Percentiles rank a stretch among this genome's conserved stretches.
phyloP scores from a whole-genome alignment of 1,140 invertebrate species.

The Oppia nitens region DNA sequence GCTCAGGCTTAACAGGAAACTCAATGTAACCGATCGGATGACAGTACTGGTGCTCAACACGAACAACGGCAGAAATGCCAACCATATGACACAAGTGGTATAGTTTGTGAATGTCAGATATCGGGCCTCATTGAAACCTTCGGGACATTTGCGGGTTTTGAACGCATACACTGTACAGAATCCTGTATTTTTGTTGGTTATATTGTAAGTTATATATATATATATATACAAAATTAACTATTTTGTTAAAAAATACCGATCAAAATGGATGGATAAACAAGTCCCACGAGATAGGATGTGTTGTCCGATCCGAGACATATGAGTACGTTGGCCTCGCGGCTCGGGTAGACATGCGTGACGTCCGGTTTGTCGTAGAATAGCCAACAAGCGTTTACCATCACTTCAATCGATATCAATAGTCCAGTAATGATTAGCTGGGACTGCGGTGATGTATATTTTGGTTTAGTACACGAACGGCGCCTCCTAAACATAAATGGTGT shows the following conservation, averaged over 20 bases:
- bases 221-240: too few relatives aligned
- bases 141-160: constrained; percentile 54
- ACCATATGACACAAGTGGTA: constrained; percentile 55
- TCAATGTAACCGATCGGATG: constrained; percentile 37
- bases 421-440: constrained; percentile 38
- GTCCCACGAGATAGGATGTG: constrained; percentile 35
- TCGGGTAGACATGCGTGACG: constrained; percentile 30
- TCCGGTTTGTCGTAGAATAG: constrained; percentile 32
- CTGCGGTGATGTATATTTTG: constrained; percentile 34
- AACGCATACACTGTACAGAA: constrained; percentile 53
- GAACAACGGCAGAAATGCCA: constrained; percentile 54
- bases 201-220: too few relatives aligned
- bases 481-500: constrained; percentile 25
- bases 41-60: constrained; percentile 31
- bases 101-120: constrained; percentile 60
- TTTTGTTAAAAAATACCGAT: constrained; percentile 23
- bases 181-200: too few relatives aligned
- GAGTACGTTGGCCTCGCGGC: constrained; percentile 26
- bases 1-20: constrained; percentile 36
- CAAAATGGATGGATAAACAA: constrained; percentile 39
- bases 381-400: constrained; percentile 36
- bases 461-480: constrained; percentile 25
- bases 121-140: constrained; percentile 55
- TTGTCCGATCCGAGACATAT: constrained; percentile 35
- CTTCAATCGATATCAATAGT: constrained; percentile 35